Conservation (phyloP, 1,140 invertebrate genomes). For the Cheumatopsyche charites region DNA sequence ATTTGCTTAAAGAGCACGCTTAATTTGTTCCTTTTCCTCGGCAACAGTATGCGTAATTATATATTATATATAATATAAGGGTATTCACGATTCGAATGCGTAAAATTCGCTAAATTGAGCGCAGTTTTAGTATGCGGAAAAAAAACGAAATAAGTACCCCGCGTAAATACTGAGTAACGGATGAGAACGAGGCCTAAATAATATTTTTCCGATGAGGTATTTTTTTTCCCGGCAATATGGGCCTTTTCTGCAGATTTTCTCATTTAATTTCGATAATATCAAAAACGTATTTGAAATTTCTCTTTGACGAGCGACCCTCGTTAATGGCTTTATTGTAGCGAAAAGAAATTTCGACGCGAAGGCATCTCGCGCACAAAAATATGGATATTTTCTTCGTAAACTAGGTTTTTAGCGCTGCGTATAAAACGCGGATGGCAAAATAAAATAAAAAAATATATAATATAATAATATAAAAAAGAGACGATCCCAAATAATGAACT, state of each 20-base stretch:
- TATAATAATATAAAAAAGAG: background rate
- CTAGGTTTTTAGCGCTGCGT: constrained; percentile 14
- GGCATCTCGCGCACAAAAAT: constrained; percentile 17
- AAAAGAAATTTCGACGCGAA: background rate
- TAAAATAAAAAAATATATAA: constrained; percentile 10
- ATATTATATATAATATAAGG: too few relatives aligned
- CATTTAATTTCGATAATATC: constrained; percentile 26
- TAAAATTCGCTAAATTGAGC: too few relatives aligned
- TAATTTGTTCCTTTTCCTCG: constrained; percentile 15
- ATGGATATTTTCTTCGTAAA: constrained; percentile 18
- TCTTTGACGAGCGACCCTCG: constrained; percentile 16
- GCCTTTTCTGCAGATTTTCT: constrained; percentile 1
- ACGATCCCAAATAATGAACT: too few relatives aligned
- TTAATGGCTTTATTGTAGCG: constrained; percentile 31
- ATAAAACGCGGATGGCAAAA: background rate
- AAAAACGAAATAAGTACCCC: too few relatives aligned
- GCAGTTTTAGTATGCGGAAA: too few relatives aligned
- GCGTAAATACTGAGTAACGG: too few relatives aligned
- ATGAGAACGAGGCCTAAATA: too few relatives aligned
- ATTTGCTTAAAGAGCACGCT: constrained; percentile 18
- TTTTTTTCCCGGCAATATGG: too few relatives aligned
- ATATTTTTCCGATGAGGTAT: too few relatives aligned
- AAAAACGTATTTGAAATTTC: constrained; percentile 24
- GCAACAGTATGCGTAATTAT: too few relatives aligned
- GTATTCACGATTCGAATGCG: too few relatives aligned